Percentiles rank a stretch among this genome's conserved stretches.
Conservation (phyloP, 2,113 vertebrate species). For the Arvicanthis niloticus region DNA sequence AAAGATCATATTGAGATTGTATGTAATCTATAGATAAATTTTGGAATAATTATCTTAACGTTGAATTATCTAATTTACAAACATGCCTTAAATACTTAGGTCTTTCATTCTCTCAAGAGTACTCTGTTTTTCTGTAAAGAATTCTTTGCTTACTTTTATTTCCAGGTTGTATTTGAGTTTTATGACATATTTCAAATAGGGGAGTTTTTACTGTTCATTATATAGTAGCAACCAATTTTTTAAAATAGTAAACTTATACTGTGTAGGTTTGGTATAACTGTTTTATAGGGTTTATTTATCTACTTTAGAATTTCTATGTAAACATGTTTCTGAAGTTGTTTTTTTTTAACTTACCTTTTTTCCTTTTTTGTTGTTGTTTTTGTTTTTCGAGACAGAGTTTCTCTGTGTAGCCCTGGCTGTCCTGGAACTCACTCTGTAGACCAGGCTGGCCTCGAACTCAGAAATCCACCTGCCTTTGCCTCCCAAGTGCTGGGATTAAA, state of each 20-base stretch:
- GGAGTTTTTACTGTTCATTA: background rate
- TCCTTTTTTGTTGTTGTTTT: background rate
- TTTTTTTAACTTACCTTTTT: background rate
- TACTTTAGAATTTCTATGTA: background rate
- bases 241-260: background rate
- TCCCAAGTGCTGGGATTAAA: no score
- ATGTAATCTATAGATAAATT: background rate
- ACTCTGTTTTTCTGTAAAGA: background rate
- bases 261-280: background rate
- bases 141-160: constrained; percentile 31
- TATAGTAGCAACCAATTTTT: background rate
- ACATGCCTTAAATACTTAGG: background rate
- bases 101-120: background rate
- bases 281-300: background rate
- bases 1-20: background rate
- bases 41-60: background rate
- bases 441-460: no score
- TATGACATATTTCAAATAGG: background rate
- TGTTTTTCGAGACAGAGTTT: no score
- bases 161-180: background rate
- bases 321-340: background rate
- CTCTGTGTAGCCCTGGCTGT: no score
- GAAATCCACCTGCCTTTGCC: no score
- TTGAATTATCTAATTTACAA: background rate
- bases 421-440: no score